Evolutionary conservation across 1,140 invertebrate genomes (phyloP).

Genomic region (Drosophila repletoides): DNA sequence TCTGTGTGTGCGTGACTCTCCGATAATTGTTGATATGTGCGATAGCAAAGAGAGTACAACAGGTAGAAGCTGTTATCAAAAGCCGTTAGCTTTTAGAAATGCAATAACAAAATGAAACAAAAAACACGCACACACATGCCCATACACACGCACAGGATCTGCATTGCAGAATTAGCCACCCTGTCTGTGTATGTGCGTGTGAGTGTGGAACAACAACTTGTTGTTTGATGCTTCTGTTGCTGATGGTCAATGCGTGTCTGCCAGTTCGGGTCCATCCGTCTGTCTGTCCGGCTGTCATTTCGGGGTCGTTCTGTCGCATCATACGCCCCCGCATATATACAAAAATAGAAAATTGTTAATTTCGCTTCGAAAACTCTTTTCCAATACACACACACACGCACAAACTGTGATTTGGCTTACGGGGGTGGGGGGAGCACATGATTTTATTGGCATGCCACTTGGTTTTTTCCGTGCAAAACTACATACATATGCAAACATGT

Average conservation of each 20-base stretch:
- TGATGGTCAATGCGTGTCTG: conserved; percentile 43
- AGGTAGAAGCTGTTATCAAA: conserved; percentile 36
- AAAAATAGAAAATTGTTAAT: conserved; percentile 79
- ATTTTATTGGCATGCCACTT: conserved; percentile 76
- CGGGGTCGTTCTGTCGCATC: conserved; percentile 44
- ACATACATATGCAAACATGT: conserved; percentile 14
- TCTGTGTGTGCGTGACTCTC: conserved; percentile 10
- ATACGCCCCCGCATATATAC: conserved; percentile 65
- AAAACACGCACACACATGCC: conserved; percentile 1
- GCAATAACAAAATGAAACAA: conserved; percentile 13
- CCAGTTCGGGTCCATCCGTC: conserved; percentile 3
- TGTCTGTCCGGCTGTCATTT: conserved; percentile 48
- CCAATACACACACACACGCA: conserved; percentile 57
- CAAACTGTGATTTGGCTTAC: background rate
- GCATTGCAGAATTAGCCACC: conserved; percentile 11
- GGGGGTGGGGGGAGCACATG: conserved; percentile 42
- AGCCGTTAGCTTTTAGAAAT: conserved; percentile 42
- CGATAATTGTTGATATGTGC: conserved; percentile 43
- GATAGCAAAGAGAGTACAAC: conserved; percentile 28
- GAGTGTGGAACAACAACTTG: conserved; percentile 38
- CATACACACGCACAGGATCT: background rate
- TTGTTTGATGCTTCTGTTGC: conserved; percentile 32
- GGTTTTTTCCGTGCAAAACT: conserved; percentile 54
- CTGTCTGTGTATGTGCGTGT: conserved; percentile 14
- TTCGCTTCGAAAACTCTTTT: conserved; percentile 76